Percentiles rank a stretch among this genome's conserved stretches.
These are phyloP conservation scores for Dryomyza anilis DNA, from an alignment of 2,888 invertebrate genomes.

Conservation along the genomic window DNA sequence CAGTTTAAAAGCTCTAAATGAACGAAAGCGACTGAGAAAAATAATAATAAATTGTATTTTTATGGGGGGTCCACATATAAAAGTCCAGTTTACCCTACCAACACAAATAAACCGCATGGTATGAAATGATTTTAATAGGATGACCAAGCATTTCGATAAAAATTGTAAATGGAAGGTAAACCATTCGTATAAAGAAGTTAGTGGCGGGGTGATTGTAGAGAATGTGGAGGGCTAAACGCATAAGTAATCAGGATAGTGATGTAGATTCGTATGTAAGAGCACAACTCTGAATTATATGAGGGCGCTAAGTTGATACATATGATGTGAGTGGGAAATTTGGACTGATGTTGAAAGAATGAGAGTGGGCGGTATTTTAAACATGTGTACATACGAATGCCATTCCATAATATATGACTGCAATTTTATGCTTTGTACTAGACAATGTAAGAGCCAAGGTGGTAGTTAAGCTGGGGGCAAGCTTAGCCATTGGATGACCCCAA, in stretches of 20 bases:
- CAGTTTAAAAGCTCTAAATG: not conserved
- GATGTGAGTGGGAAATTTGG: not conserved
- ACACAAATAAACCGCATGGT: not conserved
- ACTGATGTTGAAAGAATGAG: too few relatives aligned
- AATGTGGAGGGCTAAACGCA: not conserved
- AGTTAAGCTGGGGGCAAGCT: too few relatives aligned
- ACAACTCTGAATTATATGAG: conserved; percentile 42
- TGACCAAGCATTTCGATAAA: conserved; percentile 28
- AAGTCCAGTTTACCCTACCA: not conserved
- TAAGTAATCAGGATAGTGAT: not conserved
- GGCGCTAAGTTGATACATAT: conserved; percentile 47
- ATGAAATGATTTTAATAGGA: conserved; percentile 18
- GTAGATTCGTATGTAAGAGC: too few relatives aligned
- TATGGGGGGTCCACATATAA: conserved; percentile 7
- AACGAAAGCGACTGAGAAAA: conserved; percentile 8
- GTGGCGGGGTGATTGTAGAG: not conserved
- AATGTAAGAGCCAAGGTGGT: conserved; percentile 6
- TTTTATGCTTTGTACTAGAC: conserved; percentile 40
- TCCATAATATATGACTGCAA: conserved; percentile 51
- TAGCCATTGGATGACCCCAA: conserved; percentile 44
- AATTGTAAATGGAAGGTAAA: conserved; percentile 30
- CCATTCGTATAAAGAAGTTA: too few relatives aligned
- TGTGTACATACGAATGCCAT: not conserved
- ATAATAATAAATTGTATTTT: conserved; percentile 26
- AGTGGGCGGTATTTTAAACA: too few relatives aligned